Evolutionary conservation across 2,113 vertebrate species (phyloP), one percentile per base, ranked within the genome.

Genomic region (Oxygymnocypris stewartii): DNA sequence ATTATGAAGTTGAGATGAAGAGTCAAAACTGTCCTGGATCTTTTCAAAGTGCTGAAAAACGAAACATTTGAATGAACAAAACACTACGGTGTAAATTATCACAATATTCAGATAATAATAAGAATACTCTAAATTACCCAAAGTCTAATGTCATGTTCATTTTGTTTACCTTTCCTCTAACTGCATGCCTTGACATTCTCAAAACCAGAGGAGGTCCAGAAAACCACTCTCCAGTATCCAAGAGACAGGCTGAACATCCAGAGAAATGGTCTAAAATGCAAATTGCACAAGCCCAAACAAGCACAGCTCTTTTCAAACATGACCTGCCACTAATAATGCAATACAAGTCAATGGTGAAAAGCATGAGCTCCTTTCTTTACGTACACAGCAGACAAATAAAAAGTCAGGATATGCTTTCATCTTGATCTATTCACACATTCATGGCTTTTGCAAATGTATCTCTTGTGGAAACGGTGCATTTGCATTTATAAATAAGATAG

Each of bases 221-320:
- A 82, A 67, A 49, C 13, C 20, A 28, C n/a, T 67, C 42, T 47
- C 84, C 79, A 37, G 78, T 20, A 67, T 51, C 9, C 16, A 69
- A 44, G 84, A 92, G 89, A 92, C 91, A 92, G 90, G 85, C 75
- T 93, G 88, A 93, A 93, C 91, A 87, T 67, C 12, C 80, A 25
- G 79, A 83, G 47, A 23, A 28, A 20, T 42, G 13, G 3, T 20
- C 57, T 51, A 69, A 86, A n/a, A 89, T 20, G 77, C 73, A 79
- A 51, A 73, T 42, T 49, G 25, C 54, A 65, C 74, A 71, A 28
- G 65, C 40, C 44, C 49, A 44, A 28, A 74, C 67, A 84, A 74
- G 67, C 35, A 51, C 25, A 74, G 4, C 12, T 6, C 28, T 57
- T 57, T 59, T 35, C 82, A 74, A 16, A 37, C 57, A 25, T 31